Percentiles rank a stretch among this genome's conserved stretches.
phyloP scores from a whole-genome alignment of 2,888 invertebrate species.

The Macrophya alboannulata region DNA sequence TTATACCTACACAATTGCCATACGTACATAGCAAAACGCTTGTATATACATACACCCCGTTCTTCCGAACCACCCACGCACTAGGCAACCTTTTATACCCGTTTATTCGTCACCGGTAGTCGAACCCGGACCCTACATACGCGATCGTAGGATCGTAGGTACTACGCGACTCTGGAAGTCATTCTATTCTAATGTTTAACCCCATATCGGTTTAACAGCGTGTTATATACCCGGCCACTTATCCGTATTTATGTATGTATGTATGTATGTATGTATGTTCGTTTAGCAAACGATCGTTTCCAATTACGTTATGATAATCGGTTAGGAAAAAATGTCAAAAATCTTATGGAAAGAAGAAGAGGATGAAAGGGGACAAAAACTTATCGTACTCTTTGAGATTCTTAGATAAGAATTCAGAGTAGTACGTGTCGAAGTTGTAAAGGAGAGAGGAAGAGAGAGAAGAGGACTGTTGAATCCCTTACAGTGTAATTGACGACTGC shows the following conservation, averaged over 20 bases:
- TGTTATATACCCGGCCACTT: constrained; percentile 14
- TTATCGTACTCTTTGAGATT: background rate
- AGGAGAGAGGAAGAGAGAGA: background rate
- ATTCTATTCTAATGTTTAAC: constrained; percentile 57
- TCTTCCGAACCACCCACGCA: constrained; percentile 2
- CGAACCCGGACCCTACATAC: constrained; percentile 55
- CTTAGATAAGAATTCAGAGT: background rate
- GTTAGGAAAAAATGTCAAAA: background rate
- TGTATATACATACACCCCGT: background rate
- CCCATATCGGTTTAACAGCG: constrained; percentile 38
- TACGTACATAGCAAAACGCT: background rate
- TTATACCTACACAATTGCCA: background rate
- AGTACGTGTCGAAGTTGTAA: background rate
- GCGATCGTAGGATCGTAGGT: background rate
- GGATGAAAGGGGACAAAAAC: background rate
- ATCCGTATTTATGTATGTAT: background rate
- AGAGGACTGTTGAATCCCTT: no score
- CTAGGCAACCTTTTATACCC: constrained; percentile 21
- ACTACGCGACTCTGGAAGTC: constrained; percentile 11
- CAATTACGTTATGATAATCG: background rate
- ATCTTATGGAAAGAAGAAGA: background rate
- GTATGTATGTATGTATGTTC: no score
- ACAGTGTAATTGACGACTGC: constrained; percentile 11
- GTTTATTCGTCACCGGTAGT: constrained; percentile 55
- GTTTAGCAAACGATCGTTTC: background rate